Percentiles rank a stretch among this genome's conserved stretches.
These are phyloP conservation scores for Percina caprodes DNA, from an alignment of 2,113 vertebrate genomes.

Conservation along the genomic window DNA sequence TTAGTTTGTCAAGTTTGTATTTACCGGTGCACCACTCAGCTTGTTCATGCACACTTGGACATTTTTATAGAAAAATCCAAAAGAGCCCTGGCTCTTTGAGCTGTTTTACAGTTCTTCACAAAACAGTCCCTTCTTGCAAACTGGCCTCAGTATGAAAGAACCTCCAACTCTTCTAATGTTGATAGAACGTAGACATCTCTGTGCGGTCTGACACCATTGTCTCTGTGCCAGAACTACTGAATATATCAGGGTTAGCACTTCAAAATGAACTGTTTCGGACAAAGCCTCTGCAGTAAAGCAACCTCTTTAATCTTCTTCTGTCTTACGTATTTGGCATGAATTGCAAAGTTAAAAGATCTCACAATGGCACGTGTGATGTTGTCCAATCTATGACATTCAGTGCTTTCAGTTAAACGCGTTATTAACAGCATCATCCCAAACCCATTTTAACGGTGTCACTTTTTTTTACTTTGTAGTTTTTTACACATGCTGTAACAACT, in stretches of 20 bases:
- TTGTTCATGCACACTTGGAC: neutral
- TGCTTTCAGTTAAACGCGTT: too few relatives aligned
- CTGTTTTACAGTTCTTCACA: conserved; percentile 7
- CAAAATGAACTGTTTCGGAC: neutral
- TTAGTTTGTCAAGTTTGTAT: neutral
- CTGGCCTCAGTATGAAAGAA: neutral
- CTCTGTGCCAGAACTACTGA: neutral
- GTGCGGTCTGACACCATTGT: too few relatives aligned
- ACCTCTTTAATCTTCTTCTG: neutral
- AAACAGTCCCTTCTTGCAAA: neutral
- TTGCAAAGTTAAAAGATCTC: neutral
- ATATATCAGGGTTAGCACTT: neutral
- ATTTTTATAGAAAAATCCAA: conserved; percentile 9
- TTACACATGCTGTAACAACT: too few relatives aligned
- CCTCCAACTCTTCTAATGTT: neutral
- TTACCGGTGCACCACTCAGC: neutral
- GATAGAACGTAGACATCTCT: neutral
- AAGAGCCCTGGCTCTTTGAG: neutral
- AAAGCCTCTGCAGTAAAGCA: neutral
- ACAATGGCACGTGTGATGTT: neutral
- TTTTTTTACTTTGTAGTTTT: too few relatives aligned
- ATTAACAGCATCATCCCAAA: too few relatives aligned
- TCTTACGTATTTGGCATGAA: neutral
- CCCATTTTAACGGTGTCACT: too few relatives aligned
- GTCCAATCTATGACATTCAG: neutral